Evolutionary conservation across 2,113 vertebrate genomes (phyloP).

Genomic region (Corythornis madagascariensis): DNA sequence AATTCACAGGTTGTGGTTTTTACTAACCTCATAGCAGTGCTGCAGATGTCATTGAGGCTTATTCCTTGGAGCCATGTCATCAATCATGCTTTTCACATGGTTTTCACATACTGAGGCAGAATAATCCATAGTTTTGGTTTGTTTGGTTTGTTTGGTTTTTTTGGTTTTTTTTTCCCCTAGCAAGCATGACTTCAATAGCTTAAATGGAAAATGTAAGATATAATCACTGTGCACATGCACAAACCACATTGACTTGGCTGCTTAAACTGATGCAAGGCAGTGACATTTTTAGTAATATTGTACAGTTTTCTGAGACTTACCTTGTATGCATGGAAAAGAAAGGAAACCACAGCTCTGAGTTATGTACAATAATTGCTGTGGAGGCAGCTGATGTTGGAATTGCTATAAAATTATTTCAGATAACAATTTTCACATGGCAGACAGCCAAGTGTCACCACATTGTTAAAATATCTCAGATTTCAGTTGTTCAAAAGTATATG

Average conservation of each 20-base stretch:
- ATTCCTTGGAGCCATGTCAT: background rate
- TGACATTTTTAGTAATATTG: conserved; percentile 2
- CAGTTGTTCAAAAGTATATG: background rate
- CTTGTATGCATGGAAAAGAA: background rate
- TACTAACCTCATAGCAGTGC: background rate
- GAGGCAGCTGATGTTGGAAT: background rate
- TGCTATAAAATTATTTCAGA: background rate
- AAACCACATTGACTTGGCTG: conserved; percentile 3
- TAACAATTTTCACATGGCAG: background rate
- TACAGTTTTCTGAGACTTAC: background rate
- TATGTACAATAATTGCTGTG: background rate
- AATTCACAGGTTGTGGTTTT: conserved; percentile 40
- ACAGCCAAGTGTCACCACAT: rapidly evolving
- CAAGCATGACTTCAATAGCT: conserved; percentile 5
- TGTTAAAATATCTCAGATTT: background rate
- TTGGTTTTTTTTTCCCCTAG: background rate
- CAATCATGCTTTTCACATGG: conserved; percentile 32
- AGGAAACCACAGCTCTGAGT: background rate
- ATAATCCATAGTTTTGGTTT: background rate
- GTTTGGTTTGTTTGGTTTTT: too few relatives aligned
- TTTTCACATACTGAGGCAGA: conserved; percentile 10
- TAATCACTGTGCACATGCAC: background rate
- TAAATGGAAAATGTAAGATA: conserved; percentile 31
- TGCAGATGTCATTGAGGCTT: conserved; percentile 31
- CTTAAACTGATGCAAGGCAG: background rate